phyloP scores from a whole-genome alignment of 2,113 vertebrate species.

The Panurus biarmicus region DNA sequence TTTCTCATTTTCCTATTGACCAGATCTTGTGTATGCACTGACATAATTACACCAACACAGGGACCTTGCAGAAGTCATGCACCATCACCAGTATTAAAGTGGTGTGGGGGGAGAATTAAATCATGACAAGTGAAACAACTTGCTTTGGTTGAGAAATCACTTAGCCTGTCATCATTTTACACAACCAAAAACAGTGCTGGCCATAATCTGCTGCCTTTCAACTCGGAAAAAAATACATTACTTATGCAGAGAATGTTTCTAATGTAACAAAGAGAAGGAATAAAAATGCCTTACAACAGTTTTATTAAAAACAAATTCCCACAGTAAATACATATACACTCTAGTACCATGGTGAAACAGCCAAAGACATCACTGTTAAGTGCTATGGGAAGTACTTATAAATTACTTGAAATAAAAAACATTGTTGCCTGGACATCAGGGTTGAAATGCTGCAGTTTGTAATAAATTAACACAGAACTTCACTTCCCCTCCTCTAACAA shows the following conservation, averaged over 20 bases:
- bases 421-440: slow-evolving; percentile 92
- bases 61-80: not conserved
- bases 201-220: slow-evolving; percentile 73
- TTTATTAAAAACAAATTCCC: slow-evolving; percentile 88
- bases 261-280: slow-evolving; percentile 79
- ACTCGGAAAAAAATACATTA: slow-evolving; percentile 72
- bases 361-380: slow-evolving; percentile 76
- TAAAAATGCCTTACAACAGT: slow-evolving; percentile 78
- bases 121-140: slow-evolving; percentile 28
- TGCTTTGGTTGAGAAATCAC: slow-evolving; percentile 46
- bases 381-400: slow-evolving; percentile 82
- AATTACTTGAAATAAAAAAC: slow-evolving; percentile 85
- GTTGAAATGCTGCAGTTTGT: slow-evolving; percentile 92
- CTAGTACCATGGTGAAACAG: slow-evolving; percentile 70
- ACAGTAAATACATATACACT: slow-evolving; percentile 83
- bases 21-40: not conserved
- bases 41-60: not conserved
- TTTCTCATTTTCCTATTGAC: not conserved
- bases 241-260: slow-evolving; percentile 77
- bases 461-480: slow-evolving; percentile 92
- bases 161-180: slow-evolving; percentile 34
- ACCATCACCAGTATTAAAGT: not conserved
- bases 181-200: slow-evolving; percentile 47
- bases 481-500: slow-evolving; percentile 78
- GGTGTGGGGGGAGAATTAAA: not conserved